A percentile compares a stretch with the other conserved stretches of the same genome.
Evolutionary conservation across 2,797 vertebrate species (phyloP).

Genomic region (Rhinophrynus dorsalis): DNA sequence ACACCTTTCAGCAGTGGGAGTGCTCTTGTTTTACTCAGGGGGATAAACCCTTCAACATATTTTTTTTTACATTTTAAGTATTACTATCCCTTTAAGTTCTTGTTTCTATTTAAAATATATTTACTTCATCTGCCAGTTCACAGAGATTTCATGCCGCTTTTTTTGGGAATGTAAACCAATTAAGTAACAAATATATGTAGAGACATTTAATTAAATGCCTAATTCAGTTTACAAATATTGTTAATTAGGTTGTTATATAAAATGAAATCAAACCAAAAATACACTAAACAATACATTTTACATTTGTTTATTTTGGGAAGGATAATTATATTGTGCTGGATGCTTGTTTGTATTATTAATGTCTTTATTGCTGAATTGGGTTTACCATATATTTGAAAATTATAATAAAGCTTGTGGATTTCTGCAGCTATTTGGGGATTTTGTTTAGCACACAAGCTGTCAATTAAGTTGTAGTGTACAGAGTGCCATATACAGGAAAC

Average conservation of each 20-base stretch:
- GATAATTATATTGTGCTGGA: conserved; percentile 15
- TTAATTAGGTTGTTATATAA: conserved; percentile 73
- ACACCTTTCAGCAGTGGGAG: too few species aligned
- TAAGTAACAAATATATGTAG: conserved; percentile 70
- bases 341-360: not conserved
- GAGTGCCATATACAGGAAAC: not conserved
- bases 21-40: too few species aligned
- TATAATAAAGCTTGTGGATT: not conserved
- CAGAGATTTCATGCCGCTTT: not conserved
- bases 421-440: conserved; percentile 41
- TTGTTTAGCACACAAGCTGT: not conserved
- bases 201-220: conserved; percentile 73
- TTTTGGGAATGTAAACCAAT: conserved; percentile 55
- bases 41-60: too few species aligned
- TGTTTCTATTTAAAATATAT: not conserved
- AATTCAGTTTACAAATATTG: conserved; percentile 69
- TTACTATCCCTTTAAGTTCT: not conserved
- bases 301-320: conserved; percentile 54
- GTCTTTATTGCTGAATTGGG: too few species aligned
- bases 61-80: too few species aligned
- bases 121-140: not conserved
- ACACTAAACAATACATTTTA: conserved; percentile 55
- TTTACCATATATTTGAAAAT: not conserved
- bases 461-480: not conserved
- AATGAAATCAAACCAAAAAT: conserved; percentile 66